A percentile compares a stretch with the other conserved stretches of the same genome.
Evolutionary conservation across 2,888 invertebrate genomes (phyloP).

Genomic region (Parthenolecanium corni): DNA sequence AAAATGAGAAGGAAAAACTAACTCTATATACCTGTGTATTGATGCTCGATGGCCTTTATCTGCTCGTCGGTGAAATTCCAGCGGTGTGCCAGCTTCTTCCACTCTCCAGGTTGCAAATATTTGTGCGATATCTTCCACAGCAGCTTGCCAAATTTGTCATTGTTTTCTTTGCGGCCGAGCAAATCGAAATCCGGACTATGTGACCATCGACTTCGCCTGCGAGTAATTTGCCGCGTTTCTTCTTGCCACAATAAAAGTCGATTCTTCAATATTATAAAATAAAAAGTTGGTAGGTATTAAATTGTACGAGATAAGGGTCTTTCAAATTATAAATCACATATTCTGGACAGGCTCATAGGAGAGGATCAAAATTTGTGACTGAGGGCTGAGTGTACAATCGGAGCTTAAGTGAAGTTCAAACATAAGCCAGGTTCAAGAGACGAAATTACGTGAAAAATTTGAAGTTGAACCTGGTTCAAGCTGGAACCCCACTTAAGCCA

Average conservation of each 20-base stretch:
- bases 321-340: no score
- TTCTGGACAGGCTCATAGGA: no score
- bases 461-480: no score
- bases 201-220: slow-evolving; percentile 29
- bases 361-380: no score
- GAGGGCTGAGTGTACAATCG: no score
- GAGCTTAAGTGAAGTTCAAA: no score
- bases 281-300: no score
- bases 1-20: no score
- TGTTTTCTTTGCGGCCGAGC: slow-evolving; percentile 30
- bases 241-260: slow-evolving; percentile 1
- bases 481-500: no score
- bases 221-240: slow-evolving; percentile 1
- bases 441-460: no score
- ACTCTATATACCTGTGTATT: slow-evolving; percentile 59
- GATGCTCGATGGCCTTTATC: slow-evolving; percentile 56
- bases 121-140: slow-evolving; percentile 48
- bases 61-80: slow-evolving; percentile 60
- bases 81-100: slow-evolving; percentile 52
- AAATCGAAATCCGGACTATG: slow-evolving; percentile 30
- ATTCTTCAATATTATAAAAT: neutral
- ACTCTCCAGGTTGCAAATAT: slow-evolving; percentile 50
- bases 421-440: no score
- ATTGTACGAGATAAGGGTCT: neutral
- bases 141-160: slow-evolving; percentile 38